Evolutionary conservation across 2,113 vertebrate species (phyloP).

Genomic region (Chelonoidis abingdonii): DNA sequence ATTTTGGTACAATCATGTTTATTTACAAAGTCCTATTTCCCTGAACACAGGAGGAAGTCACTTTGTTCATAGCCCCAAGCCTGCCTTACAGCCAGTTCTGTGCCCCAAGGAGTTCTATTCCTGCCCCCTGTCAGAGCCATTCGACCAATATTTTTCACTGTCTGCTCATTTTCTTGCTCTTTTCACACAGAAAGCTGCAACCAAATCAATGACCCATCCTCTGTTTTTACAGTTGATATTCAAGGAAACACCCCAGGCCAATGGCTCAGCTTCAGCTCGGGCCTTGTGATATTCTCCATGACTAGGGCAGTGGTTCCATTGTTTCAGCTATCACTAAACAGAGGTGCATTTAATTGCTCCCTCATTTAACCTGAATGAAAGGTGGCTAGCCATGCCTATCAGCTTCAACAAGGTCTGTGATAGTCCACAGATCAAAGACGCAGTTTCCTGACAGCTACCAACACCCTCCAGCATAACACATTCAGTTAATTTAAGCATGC

Average conservation of each 20-base stretch:
- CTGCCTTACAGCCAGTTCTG: neutral
- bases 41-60: neutral
- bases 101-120: neutral
- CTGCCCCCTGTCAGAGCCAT: neutral
- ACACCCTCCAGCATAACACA: neutral
- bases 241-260: neutral
- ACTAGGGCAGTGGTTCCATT: neutral
- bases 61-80: neutral
- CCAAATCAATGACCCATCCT: neutral
- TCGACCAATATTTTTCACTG: neutral
- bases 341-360: neutral
- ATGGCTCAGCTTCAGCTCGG: neutral
- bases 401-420: neutral
- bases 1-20: neutral
- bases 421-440: neutral
- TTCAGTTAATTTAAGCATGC: neutral
- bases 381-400: neutral
- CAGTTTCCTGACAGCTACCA: neutral
- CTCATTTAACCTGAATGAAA: neutral
- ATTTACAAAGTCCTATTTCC: neutral
- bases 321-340: neutral
- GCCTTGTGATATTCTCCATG: neutral
- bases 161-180: neutral
- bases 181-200: neutral
- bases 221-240: neutral